phyloP scores from a whole-genome alignment of 2,113 vertebrate species.

The Phalacrocorax pelagicus region DNA sequence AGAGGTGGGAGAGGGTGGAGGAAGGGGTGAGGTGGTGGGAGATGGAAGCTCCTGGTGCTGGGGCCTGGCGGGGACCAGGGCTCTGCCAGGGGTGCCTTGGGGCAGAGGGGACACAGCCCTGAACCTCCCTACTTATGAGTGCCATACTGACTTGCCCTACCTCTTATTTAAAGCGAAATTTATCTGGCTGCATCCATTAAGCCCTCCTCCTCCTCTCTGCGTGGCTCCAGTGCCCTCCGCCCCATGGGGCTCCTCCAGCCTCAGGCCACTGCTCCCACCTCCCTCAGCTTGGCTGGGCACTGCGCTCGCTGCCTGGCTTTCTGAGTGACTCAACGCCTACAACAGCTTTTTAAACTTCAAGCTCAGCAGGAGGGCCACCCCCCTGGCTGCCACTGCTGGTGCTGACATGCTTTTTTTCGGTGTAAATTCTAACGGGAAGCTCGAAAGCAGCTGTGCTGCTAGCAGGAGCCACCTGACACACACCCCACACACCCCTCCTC shows the following conservation, averaged over 20 bases:
- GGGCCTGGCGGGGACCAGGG: too few relatives aligned
- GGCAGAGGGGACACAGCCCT: too few relatives aligned
- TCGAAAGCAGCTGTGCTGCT: neutral
- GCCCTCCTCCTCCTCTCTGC: accelerated
- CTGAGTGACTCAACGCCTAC: too few relatives aligned
- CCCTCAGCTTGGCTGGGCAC: neutral
- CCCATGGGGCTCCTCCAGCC: accelerated
- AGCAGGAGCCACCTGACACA: neutral
- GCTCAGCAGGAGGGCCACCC: too few relatives aligned
- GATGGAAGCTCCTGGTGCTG: accelerated
- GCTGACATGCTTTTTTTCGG: accelerated
- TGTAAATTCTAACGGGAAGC: neutral
- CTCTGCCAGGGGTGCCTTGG: neutral
- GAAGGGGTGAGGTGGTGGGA: neutral
- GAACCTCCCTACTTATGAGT: too few relatives aligned
- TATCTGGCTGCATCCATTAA: neutral
- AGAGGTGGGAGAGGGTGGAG: neutral
- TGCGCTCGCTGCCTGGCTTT: too few relatives aligned
- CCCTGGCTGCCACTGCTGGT: accelerated
- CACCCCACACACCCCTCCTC: too few relatives aligned
- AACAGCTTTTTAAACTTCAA: too few relatives aligned
- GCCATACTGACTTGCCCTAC: accelerated
- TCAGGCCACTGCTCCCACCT: neutral
- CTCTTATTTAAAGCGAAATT: neutral
- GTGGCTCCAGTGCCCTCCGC: accelerated